Evolutionary conservation across 2,797 vertebrate species (phyloP), one percentile per base, ranked within the genome.

Genomic region (Rhodeus uyekii): DNA sequence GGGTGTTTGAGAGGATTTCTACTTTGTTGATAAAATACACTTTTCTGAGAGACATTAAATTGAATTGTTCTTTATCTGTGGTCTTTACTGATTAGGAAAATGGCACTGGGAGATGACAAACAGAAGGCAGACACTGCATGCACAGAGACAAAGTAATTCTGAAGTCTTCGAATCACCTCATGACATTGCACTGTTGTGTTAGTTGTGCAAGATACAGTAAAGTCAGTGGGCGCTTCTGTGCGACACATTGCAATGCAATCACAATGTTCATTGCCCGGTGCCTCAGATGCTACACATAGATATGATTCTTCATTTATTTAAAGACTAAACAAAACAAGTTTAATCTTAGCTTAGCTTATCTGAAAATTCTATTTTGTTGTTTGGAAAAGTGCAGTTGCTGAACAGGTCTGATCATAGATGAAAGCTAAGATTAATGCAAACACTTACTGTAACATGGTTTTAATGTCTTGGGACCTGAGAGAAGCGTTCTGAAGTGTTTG

Each of bases 1-100:
- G 85, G 90, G 93, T 76, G 9, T 60, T 61, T 64, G 0, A 24
- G n/a, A 36, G 24, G 44, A n/a, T n/a, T n/a, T n/a, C n/a, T 18
- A 53, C 12, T 53, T 24, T 22, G 24, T 4, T 16, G 19, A 76
- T 34, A 46, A 46, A 44, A 76, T 5, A 2, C 18, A 12, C 8
- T 10, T 76, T n/a, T 19, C 9, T 22, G 24, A 24, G 34, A 58
- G 13, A 67, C 36, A 18, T 27, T 42, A 18, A 2, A 29, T 8
- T 44, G 0, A 9, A 22, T 19, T 48, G 46, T 24, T 18, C 42
- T 10, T 58, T 27, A 29, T 60, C 19, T 53, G 22, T 74, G 1
- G 0, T 72, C 6, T 65, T 63, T 63, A 7, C 14, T 63, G 44
- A 63, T 64, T 55, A 81, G 79, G n/a, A 16, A 81, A 14, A 22